Evolutionary conservation across 2,113 vertebrate species (phyloP).

Genomic region (Thunnus maccoyii): DNA sequence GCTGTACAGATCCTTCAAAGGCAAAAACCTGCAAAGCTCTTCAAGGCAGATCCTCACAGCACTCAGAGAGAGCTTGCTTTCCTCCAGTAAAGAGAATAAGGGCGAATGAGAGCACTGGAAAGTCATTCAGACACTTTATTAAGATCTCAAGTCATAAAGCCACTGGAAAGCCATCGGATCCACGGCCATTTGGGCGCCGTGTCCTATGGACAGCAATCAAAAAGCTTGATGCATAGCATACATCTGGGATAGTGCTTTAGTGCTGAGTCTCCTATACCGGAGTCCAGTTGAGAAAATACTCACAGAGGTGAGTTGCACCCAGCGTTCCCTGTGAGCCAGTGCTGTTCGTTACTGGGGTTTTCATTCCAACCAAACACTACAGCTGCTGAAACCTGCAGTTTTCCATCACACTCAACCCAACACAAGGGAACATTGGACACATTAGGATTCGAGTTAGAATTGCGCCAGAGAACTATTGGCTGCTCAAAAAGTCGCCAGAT

Average conservation of each 20-base stretch:
- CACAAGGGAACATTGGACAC: conserved; percentile 41
- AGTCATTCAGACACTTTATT: conserved; percentile 80
- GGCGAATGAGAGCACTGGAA: conserved; percentile 64
- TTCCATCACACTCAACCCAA: conserved; percentile 39
- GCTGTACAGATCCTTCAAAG: conserved; percentile 67
- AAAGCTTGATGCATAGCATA: conserved; percentile 60
- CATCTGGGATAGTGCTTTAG: conserved; percentile 75
- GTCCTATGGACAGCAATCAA: conserved; percentile 65
- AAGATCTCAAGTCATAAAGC: conserved; percentile 80
- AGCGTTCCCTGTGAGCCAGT: conserved; percentile 37
- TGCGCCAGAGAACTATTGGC: conserved; percentile 27
- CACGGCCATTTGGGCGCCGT: conserved; percentile 54
- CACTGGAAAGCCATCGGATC: conserved; percentile 73
- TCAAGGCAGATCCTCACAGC: conserved; percentile 66
- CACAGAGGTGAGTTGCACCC: conserved; percentile 49
- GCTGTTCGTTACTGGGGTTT: not conserved
- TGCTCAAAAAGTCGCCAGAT: conserved; percentile 14
- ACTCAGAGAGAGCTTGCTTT: conserved; percentile 43
- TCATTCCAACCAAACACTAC: conserved; percentile 27
- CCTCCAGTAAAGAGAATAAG: conserved; percentile 51
- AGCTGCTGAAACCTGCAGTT: conserved; percentile 47
- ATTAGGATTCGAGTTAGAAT: conserved; percentile 26
- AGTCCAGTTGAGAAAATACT: conserved; percentile 56
- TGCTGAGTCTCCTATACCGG: conserved; percentile 33
- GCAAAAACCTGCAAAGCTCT: conserved; percentile 79